phyloP scores from a whole-genome alignment of 2,888 invertebrate species.

The Strigamia transsilvanica region DNA sequence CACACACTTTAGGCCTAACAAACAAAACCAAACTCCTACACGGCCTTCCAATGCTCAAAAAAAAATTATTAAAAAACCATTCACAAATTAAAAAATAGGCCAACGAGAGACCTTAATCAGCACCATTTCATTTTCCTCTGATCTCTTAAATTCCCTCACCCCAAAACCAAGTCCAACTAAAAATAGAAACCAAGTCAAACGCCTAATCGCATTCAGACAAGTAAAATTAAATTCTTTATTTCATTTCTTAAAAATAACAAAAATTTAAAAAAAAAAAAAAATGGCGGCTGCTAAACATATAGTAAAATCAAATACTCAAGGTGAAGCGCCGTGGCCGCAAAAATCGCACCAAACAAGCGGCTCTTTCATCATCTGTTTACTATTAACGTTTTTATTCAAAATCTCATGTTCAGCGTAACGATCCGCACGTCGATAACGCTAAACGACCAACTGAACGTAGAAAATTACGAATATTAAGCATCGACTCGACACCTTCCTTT shows the following conservation, averaged over 20 bases:
- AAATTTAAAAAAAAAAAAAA: not conserved
- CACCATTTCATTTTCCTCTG: not conserved
- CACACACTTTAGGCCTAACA: too few relatives aligned
- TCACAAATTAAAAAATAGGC: not conserved
- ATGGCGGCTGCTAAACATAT: not conserved
- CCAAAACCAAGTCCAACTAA: not conserved
- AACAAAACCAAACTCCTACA: not conserved
- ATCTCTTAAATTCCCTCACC: not conserved
- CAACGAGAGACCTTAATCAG: not conserved
- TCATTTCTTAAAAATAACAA: too few relatives aligned
- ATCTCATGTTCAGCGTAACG: not conserved
- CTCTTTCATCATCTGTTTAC: slow-evolving; percentile 22
- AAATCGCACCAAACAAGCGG: not conserved
- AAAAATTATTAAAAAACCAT: not conserved
- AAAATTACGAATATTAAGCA: too few relatives aligned
- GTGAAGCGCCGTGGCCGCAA: not conserved
- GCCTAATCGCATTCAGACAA: not conserved
- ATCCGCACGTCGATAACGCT: not conserved
- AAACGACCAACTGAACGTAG: not conserved
- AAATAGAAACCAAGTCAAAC: not conserved
- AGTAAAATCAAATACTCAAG: not conserved
- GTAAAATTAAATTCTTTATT: not conserved
- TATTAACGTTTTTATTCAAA: not conserved
- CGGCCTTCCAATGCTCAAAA: not conserved
- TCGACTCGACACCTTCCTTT: not conserved